phyloP scores from a whole-genome alignment of 1,140 invertebrate species.

The Ylistrum balloti region DNA sequence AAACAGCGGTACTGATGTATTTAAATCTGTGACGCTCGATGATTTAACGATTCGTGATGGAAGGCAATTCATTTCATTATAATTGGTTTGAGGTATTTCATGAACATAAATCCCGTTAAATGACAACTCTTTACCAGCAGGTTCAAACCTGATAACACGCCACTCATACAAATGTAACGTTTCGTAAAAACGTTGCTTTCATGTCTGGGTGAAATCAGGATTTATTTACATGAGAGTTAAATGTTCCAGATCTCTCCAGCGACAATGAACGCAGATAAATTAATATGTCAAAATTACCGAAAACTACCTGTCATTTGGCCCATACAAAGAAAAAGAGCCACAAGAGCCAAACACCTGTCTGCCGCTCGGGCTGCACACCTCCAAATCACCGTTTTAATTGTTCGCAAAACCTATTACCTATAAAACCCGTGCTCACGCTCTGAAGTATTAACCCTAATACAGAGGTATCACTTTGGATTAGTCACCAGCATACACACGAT shows the following conservation, averaged over 20 bases:
- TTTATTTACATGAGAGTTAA: constrained; percentile 31
- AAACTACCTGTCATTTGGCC: constrained; percentile 9
- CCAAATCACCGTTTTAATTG: not conserved
- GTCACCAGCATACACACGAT: no score
- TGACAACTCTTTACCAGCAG: not conserved
- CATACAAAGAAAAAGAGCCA: not conserved
- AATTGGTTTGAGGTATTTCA: constrained; percentile 39
- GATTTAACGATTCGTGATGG: not conserved
- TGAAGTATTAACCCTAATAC: not conserved
- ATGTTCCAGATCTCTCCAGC: not conserved
- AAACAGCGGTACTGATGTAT: not conserved
- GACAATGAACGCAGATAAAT: constrained; percentile 33
- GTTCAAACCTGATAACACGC: not conserved
- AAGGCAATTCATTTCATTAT: constrained; percentile 28
- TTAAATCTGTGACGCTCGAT: not conserved
- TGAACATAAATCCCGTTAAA: constrained; percentile 39
- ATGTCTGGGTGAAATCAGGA: not conserved
- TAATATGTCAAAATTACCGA: constrained; percentile 35
- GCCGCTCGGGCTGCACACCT: constrained; percentile 1
- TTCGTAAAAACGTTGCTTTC: constrained; percentile 2
- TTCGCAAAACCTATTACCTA: not conserved
- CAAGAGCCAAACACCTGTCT: constrained; percentile 2
- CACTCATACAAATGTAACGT: constrained; percentile 14
- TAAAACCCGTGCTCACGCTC: not conserved
- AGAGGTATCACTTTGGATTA: not conserved